Evolutionary conservation across 2,113 vertebrate species (phyloP), one percentile per base, ranked within the genome.

Genomic region (Morone chrysops): DNA sequence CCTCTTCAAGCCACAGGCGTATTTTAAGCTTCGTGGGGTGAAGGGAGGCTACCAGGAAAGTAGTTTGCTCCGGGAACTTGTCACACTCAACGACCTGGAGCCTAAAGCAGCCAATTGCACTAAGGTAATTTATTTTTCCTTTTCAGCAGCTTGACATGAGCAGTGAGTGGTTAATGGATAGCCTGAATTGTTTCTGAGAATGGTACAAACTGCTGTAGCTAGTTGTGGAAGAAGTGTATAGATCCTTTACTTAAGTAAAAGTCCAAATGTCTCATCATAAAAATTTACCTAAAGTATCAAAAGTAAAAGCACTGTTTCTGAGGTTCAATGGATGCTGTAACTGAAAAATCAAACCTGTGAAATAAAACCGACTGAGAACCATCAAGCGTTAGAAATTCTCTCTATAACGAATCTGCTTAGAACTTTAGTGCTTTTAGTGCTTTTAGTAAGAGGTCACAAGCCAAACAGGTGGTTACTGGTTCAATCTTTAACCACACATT

Each of bases 61-160:
- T 91, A 99, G 98, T 91, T 95, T 99, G 86, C 97, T 99, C 3
- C 95, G 97, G 7, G 98, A 99, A 75, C 97, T 99, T 0, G 98
- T 99, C 78, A 99, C 98, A 61, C 95, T 99, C 86, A 97, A 89
- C 0, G 98, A 99, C 94, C 96, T 99, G 36, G 98, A 99, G 93
- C 98, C 98, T 14, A 99, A 99, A 96, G 98, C 98, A 45, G 97
- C 97, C 93, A 99, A 99, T 88, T 99, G 98, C 97, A 99, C 98
- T 92, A 99, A 99, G 98, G 98, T 99, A 94, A 0, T 22, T 31
- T 31, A 31, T 31, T 31, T 40, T 56, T 25, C 7, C 68, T 18
- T 11, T 82, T 61, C 38, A 57, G 16, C 50, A 45, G 47, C 47
- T 69, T 63, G 22, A 63, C 61, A 41, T 59, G 16, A 72, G 59